Base-by-base conservation (phyloP, 2,888 invertebrate genomes). In the Sinelater perroti region DNA sequence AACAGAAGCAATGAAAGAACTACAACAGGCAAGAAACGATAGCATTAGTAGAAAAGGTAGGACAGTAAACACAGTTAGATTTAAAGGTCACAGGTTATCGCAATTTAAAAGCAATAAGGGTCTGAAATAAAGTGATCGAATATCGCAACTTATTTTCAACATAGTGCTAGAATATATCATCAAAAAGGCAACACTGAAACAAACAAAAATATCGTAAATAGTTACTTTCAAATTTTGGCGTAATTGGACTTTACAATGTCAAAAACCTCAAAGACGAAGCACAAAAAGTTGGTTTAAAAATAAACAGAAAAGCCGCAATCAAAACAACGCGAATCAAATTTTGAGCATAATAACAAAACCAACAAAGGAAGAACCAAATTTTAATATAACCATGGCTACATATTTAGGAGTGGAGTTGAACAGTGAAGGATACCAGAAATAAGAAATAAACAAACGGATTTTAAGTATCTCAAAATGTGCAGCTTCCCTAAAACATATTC, bases 141-240 rank as follows among this genome's bases (percentile, higher is more conserved):
- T 13, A 5, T 36, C 16, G 36, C 13, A 14, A 36, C 13, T 36
- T 4, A 36, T 36, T 36, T 14, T 36, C 13, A 36, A 36, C 5
- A 36, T 36, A 36, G 17, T 36, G n/a, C n/a, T n/a, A n/a, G n/a
- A n/a, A n/a, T n/a, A n/a, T n/a, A n/a, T n/a, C n/a, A n/a, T n/a
- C n/a, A 6, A 17, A 13, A 36, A 36, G 6, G 14, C 13, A 36
- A 36, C 13, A 36, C 14, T 36, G 5, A 36, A 10, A 36, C 7
- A 36, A 36, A 36, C 17, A 36, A 36, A 36, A 36, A 36, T 36
- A 36, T 14, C 5, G 13, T 36, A 13, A 36, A 36, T 36, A 5
- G 11, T 5, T 13, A 7, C 13, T 36, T 36, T 13, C 36, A 36
- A 36, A 13, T 36, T 10, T 13, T 36, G 11, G 5, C 36, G 13